phyloP scores from a whole-genome alignment of 2,888 invertebrate genomes.

The Saturnia japonica region DNA sequence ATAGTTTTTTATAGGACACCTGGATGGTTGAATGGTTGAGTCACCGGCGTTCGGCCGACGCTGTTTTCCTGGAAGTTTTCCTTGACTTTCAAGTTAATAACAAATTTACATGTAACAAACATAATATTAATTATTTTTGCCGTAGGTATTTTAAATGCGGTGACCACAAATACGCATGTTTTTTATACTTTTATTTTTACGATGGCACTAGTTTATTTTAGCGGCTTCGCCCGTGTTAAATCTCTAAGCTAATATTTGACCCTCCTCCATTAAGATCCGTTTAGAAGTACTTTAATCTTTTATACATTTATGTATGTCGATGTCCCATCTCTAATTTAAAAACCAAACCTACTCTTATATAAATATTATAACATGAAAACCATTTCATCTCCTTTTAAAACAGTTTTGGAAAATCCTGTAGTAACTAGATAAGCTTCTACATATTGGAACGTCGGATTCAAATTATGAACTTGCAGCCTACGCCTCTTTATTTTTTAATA shows the following conservation, averaged over 20 bases:
- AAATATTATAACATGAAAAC: too few species aligned
- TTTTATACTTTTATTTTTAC: background rate
- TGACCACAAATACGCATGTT: background rate
- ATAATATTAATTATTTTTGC: background rate
- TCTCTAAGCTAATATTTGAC: background rate
- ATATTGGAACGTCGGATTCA: too few species aligned
- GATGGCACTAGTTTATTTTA: background rate
- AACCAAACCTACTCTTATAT: too few species aligned
- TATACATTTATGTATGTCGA: too few species aligned
- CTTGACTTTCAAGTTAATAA: constrained; percentile 14
- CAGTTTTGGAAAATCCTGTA: too few species aligned
- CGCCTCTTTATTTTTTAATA: too few species aligned
- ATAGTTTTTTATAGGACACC: background rate
- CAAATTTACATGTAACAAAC: background rate
- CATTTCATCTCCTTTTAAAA: too few species aligned
- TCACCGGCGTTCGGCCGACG: background rate
- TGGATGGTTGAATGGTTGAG: constrained; percentile 15
- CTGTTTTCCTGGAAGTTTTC: constrained; percentile 13
- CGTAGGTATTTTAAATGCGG: background rate
- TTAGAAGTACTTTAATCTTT: background rate
- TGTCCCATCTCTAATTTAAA: too few species aligned
- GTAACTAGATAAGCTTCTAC: too few species aligned
- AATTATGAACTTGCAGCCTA: too few species aligned
- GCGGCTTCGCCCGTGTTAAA: background rate
- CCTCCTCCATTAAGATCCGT: background rate